phyloP scores from a whole-genome alignment of 2,888 invertebrate species.

The Caenorhabditis drosophilae region DNA sequence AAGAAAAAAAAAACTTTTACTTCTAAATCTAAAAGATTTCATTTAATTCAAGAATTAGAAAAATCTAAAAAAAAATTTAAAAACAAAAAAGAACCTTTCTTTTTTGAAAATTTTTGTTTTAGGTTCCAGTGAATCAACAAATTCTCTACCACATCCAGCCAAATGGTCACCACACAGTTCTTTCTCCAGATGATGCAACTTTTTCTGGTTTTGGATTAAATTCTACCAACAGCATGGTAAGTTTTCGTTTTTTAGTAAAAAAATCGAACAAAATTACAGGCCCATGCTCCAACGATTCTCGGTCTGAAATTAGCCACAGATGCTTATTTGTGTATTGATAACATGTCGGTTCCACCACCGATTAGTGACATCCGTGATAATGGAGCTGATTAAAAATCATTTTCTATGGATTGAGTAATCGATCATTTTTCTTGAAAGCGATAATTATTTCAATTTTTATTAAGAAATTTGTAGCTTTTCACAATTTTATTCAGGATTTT shows the following conservation, averaged over 20 bases:
- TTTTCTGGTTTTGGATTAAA: slow-evolving; percentile 90
- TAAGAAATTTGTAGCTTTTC: neutral
- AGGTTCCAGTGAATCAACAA: slow-evolving; percentile 81
- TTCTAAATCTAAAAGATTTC: too few species aligned
- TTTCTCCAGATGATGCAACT: slow-evolving; percentile 70
- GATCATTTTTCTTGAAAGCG: too few species aligned
- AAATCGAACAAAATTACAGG: slow-evolving; percentile 10
- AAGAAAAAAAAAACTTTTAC: too few species aligned
- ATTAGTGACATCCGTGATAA: slow-evolving; percentile 82
- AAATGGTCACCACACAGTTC: slow-evolving; percentile 11
- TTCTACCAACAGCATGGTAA: slow-evolving; percentile 85
- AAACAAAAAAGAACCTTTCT: neutral
- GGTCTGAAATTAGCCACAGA: slow-evolving; percentile 73
- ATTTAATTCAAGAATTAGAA: too few species aligned
- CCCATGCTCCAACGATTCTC: slow-evolving; percentile 76
- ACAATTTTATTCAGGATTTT: neutral
- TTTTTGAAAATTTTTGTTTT: slow-evolving; percentile 2
- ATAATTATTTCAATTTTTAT: neutral
- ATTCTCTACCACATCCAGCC: slow-evolving; percentile 78
- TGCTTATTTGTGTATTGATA: slow-evolving; percentile 81
- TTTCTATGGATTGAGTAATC: neutral
- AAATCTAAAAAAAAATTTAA: neutral
- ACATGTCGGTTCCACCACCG: slow-evolving; percentile 92
- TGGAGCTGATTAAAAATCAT: neutral
- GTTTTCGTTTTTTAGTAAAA: neutral